Percentiles rank a stretch among this genome's conserved stretches.
phyloP scores from a whole-genome alignment of 2,888 invertebrate species.

The Agonopterix subpropinquella region DNA sequence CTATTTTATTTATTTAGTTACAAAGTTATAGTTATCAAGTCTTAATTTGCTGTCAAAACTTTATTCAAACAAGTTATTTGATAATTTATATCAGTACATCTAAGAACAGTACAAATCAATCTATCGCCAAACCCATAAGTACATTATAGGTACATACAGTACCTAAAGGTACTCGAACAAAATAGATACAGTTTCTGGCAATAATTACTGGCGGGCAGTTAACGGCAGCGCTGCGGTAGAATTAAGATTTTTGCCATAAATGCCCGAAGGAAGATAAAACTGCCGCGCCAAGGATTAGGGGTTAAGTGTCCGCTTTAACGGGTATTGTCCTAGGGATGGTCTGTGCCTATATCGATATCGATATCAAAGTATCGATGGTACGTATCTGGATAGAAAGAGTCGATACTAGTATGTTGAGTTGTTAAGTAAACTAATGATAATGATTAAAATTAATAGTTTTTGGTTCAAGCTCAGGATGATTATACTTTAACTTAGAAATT shows the following conservation, averaged over 20 bases:
- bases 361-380: neutral
- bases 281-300: slow-evolving; percentile 68
- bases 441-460: no score
- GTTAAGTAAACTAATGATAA: no score
- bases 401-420: no score
- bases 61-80: no score
- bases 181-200: slow-evolving; percentile 64
- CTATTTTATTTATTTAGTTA: no score
- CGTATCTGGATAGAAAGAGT: no score
- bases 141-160: neutral
- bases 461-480: no score
- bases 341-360: slow-evolving; percentile 7
- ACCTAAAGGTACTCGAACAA: slow-evolving; percentile 34
- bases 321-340: slow-evolving; percentile 49
- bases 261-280: slow-evolving; percentile 58
- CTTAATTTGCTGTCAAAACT: no score
- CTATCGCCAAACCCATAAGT: neutral
- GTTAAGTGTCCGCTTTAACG: slow-evolving; percentile 73
- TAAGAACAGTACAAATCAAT: neutral
- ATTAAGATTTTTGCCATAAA: slow-evolving; percentile 76
- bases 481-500: no score
- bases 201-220: slow-evolving; percentile 72
- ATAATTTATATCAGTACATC: no score
- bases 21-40: no score
- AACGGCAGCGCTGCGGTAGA: slow-evolving; percentile 65